Evolutionary conservation across 2,113 vertebrate genomes (phyloP).

Genomic region (Sapajus apella): DNA sequence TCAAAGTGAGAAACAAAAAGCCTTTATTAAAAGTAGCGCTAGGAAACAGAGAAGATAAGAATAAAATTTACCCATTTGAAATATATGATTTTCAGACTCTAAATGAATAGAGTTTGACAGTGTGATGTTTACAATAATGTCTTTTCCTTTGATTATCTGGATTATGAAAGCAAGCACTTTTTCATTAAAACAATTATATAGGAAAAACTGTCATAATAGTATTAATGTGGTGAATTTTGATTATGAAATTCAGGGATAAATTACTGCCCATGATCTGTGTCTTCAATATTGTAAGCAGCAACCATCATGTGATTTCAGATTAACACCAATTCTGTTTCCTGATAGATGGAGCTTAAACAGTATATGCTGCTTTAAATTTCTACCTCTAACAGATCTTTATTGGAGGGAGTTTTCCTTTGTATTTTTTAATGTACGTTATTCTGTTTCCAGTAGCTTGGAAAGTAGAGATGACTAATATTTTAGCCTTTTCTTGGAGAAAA

Average conservation of each 20-base stretch:
- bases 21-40: constrained; percentile 29
- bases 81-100: constrained; percentile 45
- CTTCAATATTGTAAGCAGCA: constrained; percentile 59
- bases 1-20: constrained; percentile 40
- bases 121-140: constrained; percentile 71
- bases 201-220: constrained; percentile 34
- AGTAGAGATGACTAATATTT: constrained; percentile 53
- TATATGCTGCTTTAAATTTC: constrained; percentile 71
- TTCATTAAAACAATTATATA: constrained; percentile 57
- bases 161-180: constrained; percentile 73
- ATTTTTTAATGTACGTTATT: constrained; percentile 36
- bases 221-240: constrained; percentile 47
- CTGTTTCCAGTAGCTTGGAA: constrained; percentile 49
- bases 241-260: constrained; percentile 70
- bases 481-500: constrained; percentile 68
- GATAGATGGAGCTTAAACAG: constrained; percentile 57
- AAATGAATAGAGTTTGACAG: constrained; percentile 47
- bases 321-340: constrained; percentile 1
- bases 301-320: constrained; percentile 46
- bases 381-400: constrained; percentile 73
- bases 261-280: constrained; percentile 60
- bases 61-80: constrained; percentile 59
- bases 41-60: constrained; percentile 51
- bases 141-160: constrained; percentile 52
- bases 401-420: constrained; percentile 55